Base-by-base conservation (phyloP, 2,797 vertebrate species). In the Phylloscopus collybita region DNA sequence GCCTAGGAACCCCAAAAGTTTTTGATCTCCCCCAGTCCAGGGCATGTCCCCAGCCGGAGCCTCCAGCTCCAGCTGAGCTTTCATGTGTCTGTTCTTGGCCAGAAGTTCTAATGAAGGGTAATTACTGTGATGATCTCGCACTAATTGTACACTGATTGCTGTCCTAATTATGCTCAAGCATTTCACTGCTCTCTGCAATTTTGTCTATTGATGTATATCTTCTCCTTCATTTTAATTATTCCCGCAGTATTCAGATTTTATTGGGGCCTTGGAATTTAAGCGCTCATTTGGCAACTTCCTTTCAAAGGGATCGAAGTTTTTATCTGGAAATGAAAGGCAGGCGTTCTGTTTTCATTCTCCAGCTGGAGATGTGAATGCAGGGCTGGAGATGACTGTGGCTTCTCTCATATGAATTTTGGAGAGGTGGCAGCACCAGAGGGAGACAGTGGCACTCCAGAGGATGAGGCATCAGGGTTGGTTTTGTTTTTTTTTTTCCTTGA, bases 131-230 rank as follows among this genome's bases (percentile, higher is more conserved):
- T 57, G 82, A 74, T 74, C 72, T 61, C 1, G 0, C 36, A 45
- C 86, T 95, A 86, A 95, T 79, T 84, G 70, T 36, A 29, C 29
- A 5, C 73, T 79, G 83, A 95, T 91, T 95, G 89, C 76, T 16
- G 38, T n/a, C 79, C 75, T 81, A 80, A 92, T 93, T 88, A 81
- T 0, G 54, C 62, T 38, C 25, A 61, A 88, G 71, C 83, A 32
- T 86, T 93, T 86, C 56, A 18, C 5, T 44, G 86, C 80, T 65
- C 40, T 74, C 76, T 0, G 2, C 69, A 86, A 29, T 88, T 92
- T 67, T 29, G 74, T 10, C 78, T 56, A 36, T 61, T 57, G 87
- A 86, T 88, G 79, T 10, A 21, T 29, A 10, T 1, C 50, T 83
- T 45, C 61, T 62, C 45, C 61, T 81, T 25, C 54, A n/a, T 74